These are phyloP conservation scores for Drosophila neocordata DNA, from an alignment of 1,140 invertebrate species.

Conservation along the genomic window DNA sequence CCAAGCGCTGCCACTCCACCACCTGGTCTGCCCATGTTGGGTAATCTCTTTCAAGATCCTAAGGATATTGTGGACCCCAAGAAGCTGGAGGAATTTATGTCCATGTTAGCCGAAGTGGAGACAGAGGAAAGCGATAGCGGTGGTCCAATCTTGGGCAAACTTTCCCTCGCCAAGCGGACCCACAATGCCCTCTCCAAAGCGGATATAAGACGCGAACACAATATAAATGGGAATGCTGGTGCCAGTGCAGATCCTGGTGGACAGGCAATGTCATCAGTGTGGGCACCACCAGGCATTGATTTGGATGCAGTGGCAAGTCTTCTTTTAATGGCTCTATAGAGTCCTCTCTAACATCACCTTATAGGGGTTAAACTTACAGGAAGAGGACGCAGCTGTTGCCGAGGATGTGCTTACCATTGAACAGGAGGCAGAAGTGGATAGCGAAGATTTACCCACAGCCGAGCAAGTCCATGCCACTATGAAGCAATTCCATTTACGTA, in stretches of 20 bases:
- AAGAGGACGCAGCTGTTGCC: constrained; percentile 45
- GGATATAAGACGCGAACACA: constrained; percentile 69
- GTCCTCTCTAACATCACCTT: neutral
- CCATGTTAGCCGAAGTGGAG: constrained; percentile 84
- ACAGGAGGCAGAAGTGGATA: constrained; percentile 77
- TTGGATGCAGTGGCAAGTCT: constrained; percentile 62
- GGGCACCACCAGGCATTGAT: constrained; percentile 59
- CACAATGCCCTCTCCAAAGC: constrained; percentile 84
- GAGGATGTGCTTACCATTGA: constrained; percentile 76
- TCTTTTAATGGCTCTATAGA: neutral
- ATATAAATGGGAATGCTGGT: constrained; percentile 48
- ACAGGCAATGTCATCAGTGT: constrained; percentile 64
- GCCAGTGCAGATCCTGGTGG: constrained; percentile 5
- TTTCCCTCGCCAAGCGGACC: constrained; percentile 85
- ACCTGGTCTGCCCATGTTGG: constrained; percentile 48
- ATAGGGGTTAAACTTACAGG: constrained; percentile 67
- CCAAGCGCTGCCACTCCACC: neutral
- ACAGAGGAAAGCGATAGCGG: constrained; percentile 87
- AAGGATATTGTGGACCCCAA: constrained; percentile 81
- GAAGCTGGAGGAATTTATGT: constrained; percentile 83
- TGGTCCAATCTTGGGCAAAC: constrained; percentile 85
- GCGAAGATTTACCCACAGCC: constrained; percentile 71
- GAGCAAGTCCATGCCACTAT: constrained; percentile 81
- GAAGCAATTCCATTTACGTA: constrained; percentile 79
- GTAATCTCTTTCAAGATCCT: constrained; percentile 77